phyloP scores from a whole-genome alignment of 2,888 invertebrate species.

The Drosophila yooni region DNA sequence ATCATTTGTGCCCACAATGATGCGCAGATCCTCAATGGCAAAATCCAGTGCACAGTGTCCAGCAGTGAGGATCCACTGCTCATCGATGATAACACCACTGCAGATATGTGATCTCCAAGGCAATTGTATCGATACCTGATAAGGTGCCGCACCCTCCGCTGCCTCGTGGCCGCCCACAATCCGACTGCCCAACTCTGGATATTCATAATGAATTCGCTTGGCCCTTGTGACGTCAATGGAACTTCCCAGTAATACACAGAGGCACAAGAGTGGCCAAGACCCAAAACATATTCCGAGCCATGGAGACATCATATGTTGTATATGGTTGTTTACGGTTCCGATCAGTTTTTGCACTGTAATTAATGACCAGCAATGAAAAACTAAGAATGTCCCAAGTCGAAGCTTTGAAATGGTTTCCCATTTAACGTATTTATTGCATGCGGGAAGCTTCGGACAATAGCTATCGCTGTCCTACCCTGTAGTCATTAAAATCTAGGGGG shows the following conservation, averaged over 20 bases:
- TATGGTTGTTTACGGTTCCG: constrained; percentile 9
- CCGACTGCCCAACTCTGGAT: constrained; percentile 44
- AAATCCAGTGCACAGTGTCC: constrained; percentile 77
- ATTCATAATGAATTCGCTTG: constrained; percentile 61
- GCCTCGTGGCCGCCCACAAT: constrained; percentile 77
- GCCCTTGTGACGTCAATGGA: constrained; percentile 68
- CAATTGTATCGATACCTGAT: constrained; percentile 81
- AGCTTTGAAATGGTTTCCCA: constrained; percentile 63
- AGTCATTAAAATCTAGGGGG: neutral
- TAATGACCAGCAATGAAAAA: constrained; percentile 67
- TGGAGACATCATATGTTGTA: constrained; percentile 17
- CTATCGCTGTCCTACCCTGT: constrained; percentile 13
- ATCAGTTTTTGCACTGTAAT: constrained; percentile 44
- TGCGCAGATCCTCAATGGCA: constrained; percentile 50
- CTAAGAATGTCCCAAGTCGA: constrained; percentile 29
- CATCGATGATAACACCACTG: constrained; percentile 78
- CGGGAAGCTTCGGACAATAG: constrained; percentile 24
- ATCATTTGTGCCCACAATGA: constrained; percentile 75
- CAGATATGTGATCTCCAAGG: constrained; percentile 67
- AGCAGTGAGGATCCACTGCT: constrained; percentile 78
- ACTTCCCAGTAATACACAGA: constrained; percentile 41
- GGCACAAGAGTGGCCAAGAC: constrained; percentile 13
- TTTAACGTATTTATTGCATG: constrained; percentile 43
- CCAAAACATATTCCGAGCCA: neutral
- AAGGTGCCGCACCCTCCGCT: constrained; percentile 74